Conservation (phyloP, 2,113 vertebrate species). For the Lipotes vexillifer region DNA sequence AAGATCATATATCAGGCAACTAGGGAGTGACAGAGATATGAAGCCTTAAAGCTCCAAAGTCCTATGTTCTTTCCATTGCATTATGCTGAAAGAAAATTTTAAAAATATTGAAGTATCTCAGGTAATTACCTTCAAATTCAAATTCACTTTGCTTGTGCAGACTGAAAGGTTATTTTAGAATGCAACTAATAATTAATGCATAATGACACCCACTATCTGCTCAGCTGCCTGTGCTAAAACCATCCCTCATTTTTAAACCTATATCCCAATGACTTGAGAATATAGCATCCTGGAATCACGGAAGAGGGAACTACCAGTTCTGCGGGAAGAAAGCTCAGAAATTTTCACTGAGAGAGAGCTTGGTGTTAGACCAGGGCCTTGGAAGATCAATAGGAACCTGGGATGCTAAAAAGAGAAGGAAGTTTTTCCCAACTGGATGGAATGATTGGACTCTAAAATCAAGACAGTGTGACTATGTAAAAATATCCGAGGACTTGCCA, state of each 20-base stretch:
- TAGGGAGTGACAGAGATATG: neutral
- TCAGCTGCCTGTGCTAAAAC: neutral
- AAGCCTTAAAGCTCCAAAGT: neutral
- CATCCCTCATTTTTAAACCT: neutral
- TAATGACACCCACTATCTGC: neutral
- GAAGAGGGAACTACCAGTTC: neutral
- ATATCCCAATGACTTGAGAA: neutral
- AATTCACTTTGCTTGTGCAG: neutral
- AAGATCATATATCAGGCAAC: neutral
- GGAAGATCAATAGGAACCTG: neutral
- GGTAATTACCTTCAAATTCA: slow-evolving; percentile 29
- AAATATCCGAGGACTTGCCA: neutral
- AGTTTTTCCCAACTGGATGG: neutral
- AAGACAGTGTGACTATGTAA: neutral
- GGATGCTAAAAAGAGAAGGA: neutral
- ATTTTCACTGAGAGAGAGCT: neutral
- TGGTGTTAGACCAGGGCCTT: neutral
- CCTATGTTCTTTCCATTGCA: neutral
- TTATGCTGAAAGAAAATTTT: neutral
- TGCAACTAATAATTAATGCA: neutral
- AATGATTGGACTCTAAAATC: neutral
- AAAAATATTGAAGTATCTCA: neutral
- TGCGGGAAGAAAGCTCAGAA: neutral
- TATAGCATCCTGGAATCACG: neutral
- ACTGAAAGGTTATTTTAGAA: neutral